Base-by-base conservation (phyloP, 2,113 vertebrate genomes). In the Sphyrna mokarran region DNA sequence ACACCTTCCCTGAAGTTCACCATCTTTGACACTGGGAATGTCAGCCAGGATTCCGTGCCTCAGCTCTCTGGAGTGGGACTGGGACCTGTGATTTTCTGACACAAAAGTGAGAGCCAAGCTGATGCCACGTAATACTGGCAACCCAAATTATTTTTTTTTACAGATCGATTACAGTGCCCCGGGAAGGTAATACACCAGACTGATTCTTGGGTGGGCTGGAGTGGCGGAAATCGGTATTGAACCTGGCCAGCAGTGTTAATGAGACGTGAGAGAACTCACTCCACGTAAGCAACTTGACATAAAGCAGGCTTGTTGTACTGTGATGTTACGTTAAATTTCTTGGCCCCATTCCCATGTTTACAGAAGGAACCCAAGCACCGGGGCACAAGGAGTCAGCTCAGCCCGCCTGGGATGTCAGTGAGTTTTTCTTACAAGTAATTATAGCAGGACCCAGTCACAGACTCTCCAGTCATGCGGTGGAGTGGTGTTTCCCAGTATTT, bases 341-440 rank as follows among this genome's bases (percentile, higher is more conserved):
- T 91, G 87, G 87, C 87, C 87, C 11, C 33, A 61, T 16, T 91
- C 87, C 87, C 87, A 91, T 63, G 33, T n/a, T 61, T 61, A 54
- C 43, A 22, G 43, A 87, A 87, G 85, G 85, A 91, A n/a, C 29
- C 29, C 87, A 91, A 11, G 54, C 87, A n/a, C 1, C 54, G 8
- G 29, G 26, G 87, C 54, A 61, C 11, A 91, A 91, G 54, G 54
- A 91, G 58, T 54, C 87, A 63, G 87, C 87, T n/a, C 18, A 33
- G 3, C 87, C 87, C 29, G 63, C 23, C 86, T 58, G 37, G 48
- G 86, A 29, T 58, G 86, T n/a, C 87, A 91, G 29, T 91, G 58
- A 91, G 54, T 63, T 91, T 63, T 33, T 91, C 54, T 63, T 91
- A 10, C n/a, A n/a, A 91, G 54, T 61, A 91, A 91, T 91, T 91